These are phyloP conservation scores for Drosophila leontia DNA, from an alignment of 1,140 invertebrate species.

Conservation along the genomic window DNA sequence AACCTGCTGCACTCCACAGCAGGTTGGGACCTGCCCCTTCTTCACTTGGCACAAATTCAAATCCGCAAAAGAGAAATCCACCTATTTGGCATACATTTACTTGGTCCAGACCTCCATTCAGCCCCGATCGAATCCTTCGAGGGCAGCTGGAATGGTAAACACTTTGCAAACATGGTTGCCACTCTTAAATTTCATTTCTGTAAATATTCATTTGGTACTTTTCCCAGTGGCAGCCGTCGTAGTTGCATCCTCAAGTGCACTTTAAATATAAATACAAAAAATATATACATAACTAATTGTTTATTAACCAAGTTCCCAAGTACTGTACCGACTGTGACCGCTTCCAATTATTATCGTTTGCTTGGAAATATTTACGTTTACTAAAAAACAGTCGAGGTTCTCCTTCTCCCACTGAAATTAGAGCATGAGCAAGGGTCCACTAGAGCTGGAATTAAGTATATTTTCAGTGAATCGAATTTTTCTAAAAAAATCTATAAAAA, in stretches of 20 bases:
- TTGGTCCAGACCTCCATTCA: neutral
- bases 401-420: neutral
- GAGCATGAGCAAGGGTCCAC: too few relatives aligned
- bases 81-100: constrained; percentile 9
- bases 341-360: neutral
- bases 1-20: constrained; percentile 33
- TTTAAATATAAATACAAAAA: constrained; percentile 6
- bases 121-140: neutral
- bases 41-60: constrained; percentile 21
- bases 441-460: too few relatives aligned
- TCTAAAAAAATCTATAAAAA: too few relatives aligned
- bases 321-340: neutral
- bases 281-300: neutral
- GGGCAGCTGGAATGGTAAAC: neutral
- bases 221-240: constrained; percentile 7
- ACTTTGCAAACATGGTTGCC: constrained; percentile 10
- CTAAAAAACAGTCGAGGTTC: neutral
- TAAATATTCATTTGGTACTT: constrained; percentile 6
- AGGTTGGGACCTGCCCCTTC: constrained; percentile 5
- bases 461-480: too few relatives aligned
- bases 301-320: constrained; percentile 4
- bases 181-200: neutral
- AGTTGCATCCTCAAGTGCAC: constrained; percentile 16
- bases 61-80: constrained; percentile 33
- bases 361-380: neutral